Percentiles rank a stretch among this genome's conserved stretches.
Conservation (phyloP, 2,888 invertebrate species). For the Netelia fuscicornis region DNA sequence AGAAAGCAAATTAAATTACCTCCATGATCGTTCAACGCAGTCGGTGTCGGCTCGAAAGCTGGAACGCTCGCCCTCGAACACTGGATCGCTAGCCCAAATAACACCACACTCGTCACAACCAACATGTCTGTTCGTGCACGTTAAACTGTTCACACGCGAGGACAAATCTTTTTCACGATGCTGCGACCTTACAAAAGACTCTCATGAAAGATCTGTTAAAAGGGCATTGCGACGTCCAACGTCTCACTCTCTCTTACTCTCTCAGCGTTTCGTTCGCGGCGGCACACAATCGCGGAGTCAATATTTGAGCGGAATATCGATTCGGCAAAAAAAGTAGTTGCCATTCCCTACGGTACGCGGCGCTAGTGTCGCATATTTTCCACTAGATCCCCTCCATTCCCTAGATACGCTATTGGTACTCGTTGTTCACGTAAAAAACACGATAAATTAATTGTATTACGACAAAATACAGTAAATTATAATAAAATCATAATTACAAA, state of each 20-base stretch:
- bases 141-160: constrained; percentile 27
- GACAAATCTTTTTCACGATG: constrained; percentile 51
- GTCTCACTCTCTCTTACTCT: constrained; percentile 38
- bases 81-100: constrained; percentile 80
- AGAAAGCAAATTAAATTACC: constrained; percentile 78
- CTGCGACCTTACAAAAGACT: constrained; percentile 51
- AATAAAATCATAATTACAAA: no score
- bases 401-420: neutral
- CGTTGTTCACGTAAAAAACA: no score
- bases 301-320: constrained; percentile 85
- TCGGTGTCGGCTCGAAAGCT: constrained; percentile 79
- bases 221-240: constrained; percentile 70
- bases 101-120: constrained; percentile 77
- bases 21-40: constrained; percentile 83
- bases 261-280: constrained; percentile 68
- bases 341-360: constrained; percentile 72
- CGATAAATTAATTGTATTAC: neutral
- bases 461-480: neutral
- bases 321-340: constrained; percentile 78
- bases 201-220: constrained; percentile 63
- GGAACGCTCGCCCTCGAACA: constrained; percentile 79
- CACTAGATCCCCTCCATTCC: constrained; percentile 20
- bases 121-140: constrained; percentile 74
- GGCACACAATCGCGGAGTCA: constrained; percentile 78
- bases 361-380: constrained; percentile 66